phyloP scores from a whole-genome alignment of 2,888 invertebrate genomes.

The Latrodectus hesperus region DNA sequence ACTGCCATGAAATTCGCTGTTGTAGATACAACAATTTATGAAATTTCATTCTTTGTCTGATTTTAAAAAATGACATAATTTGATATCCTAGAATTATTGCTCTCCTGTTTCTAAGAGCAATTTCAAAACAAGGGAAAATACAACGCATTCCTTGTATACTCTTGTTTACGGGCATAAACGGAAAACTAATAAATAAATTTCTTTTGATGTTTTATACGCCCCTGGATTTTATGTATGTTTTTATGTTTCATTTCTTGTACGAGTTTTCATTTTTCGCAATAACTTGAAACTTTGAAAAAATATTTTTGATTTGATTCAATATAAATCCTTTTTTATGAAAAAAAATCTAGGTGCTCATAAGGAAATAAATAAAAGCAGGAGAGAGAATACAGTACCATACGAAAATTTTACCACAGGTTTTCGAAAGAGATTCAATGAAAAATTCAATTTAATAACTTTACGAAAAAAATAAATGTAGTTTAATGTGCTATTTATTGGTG shows the following conservation, averaged over 20 bases:
- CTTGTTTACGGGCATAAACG: slow-evolving; percentile 37
- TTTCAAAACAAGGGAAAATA: slow-evolving; percentile 25
- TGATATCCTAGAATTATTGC: slow-evolving; percentile 28
- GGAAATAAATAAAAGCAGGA: too few relatives aligned
- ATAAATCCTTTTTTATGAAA: not conserved
- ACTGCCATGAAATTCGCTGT: too few relatives aligned
- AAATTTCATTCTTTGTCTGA: slow-evolving; percentile 20
- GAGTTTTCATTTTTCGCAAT: slow-evolving; percentile 36
- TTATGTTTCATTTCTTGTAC: slow-evolving; percentile 46
- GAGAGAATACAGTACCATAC: too few relatives aligned
- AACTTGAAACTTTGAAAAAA: not conserved
- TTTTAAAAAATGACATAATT: slow-evolving; percentile 58
- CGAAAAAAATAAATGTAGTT: too few relatives aligned
- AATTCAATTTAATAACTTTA: too few relatives aligned
- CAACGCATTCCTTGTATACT: slow-evolving; percentile 8
- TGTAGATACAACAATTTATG: too few relatives aligned
- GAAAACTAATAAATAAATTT: slow-evolving; percentile 37
- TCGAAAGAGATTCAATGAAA: too few relatives aligned
- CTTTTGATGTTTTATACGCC: slow-evolving; percentile 25
- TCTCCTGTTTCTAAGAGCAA: slow-evolving; percentile 51
- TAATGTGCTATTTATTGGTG: too few relatives aligned
- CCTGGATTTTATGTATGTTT: slow-evolving; percentile 44
- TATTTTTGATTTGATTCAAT: not conserved
- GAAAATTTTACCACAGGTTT: too few relatives aligned
- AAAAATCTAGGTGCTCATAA: too few relatives aligned